phyloP scores from a whole-genome alignment of 2,888 invertebrate species.

The Frankliniella intonsa region DNA sequence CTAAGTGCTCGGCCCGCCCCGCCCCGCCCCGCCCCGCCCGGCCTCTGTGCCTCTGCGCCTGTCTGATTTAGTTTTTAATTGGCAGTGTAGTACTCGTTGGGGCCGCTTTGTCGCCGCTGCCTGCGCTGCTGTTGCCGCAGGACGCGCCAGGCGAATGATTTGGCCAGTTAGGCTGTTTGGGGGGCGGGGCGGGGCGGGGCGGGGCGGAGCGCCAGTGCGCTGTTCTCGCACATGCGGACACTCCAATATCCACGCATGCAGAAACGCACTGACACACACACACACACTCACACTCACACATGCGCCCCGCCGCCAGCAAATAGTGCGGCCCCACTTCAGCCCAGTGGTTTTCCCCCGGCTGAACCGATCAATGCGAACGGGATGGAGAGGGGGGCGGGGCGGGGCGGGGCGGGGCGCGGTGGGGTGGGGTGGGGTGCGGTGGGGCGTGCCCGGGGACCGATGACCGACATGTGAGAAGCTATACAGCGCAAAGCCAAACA shows the following conservation, averaged over 20 bases:
- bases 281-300: not conserved
- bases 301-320: no score
- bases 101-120: not conserved
- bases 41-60: no score
- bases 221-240: not conserved
- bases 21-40: no score
- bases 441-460: not conserved
- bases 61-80: not conserved
- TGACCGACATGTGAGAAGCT: constrained; percentile 14
- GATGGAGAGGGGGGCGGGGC: not conserved
- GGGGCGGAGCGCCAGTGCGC: not conserved
- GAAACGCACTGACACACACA: not conserved
- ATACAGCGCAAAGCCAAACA: constrained; percentile 1
- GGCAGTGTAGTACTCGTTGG: not conserved
- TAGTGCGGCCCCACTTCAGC: no score
- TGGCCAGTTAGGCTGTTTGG: not conserved
- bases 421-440: not conserved
- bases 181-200: not conserved
- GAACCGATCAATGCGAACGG: constrained; percentile 16
- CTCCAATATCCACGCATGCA: not conserved
- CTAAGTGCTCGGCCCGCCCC: not conserved
- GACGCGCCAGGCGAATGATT: not conserved
- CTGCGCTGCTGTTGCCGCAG: not conserved
- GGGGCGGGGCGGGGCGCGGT: no score
- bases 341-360: not conserved